Base-by-base conservation (phyloP, 2,888 invertebrate species). In the Agapetus fuscipes region DNA sequence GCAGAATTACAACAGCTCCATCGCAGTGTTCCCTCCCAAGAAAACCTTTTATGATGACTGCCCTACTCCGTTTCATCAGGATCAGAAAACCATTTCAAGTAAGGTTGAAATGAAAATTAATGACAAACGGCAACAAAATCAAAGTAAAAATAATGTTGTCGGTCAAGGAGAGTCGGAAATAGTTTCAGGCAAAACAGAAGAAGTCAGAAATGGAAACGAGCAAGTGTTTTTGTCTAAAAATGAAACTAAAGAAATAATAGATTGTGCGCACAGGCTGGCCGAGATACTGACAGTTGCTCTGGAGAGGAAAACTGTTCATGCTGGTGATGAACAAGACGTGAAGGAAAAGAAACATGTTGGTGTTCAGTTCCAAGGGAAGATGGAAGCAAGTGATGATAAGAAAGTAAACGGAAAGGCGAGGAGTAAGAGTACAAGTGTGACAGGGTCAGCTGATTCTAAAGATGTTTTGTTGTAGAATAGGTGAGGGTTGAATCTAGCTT, bases 11-110 rank as follows among this genome's bases (percentile, higher is more conserved):
- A 48, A 48, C 33, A 48, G 41, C 26, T 40, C 43, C 7, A 7
- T 43, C 12, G 41, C 41, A 3, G 43, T 26, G 16, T 43, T 41
- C 27, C 41, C 43, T 11, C 39, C 37, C 10, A 39, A 39, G 16
- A 13, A 33, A 11, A 35, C 37, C 17, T 48, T 46, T 32, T 48
- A 48, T 29, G 48, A 48, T 16, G 48, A 48, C 27, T 48, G 48
- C 27, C 48, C 48, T n/a, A 48, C 48, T 12, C 48, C 48, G 6
- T 48, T 46, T 29, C 41, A 46, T 17, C 43, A 44, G 12, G 40
- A 40, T 25, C 30, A 29, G 24, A 40, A 40, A 4, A 20, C 20
- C 4, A 20, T 9, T 4, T 4, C 5, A 20, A 9, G 20, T 6
- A 20, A 20, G 9, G 9, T 9, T 20, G 20, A 20, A 20, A 4